Base-by-base conservation (phyloP, 2,113 vertebrate genomes). In the Caranx melampygus region DNA sequence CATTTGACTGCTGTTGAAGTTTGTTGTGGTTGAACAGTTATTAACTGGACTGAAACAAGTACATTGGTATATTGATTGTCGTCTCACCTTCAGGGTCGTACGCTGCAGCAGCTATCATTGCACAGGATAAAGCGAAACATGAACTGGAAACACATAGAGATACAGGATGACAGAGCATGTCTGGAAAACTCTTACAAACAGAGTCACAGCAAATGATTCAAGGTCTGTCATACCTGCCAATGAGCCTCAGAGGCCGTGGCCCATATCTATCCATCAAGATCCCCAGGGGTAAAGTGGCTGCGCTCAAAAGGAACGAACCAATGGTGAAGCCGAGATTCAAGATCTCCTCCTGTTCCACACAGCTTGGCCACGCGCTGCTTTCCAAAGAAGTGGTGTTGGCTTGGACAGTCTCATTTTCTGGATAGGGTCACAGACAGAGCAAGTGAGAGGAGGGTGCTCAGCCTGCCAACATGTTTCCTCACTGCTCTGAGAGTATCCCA, bases 241-340 rank as follows among this genome's bases (percentile, higher is more conserved):
- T 6, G 67, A 97, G 93, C 35, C 96, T 93, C 4, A 96, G 78
- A 0, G 96, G 96, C 15, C 97, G 93, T 4, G 97, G 96, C 0
- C 97, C 97, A 3, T 84, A 95, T 71, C 77, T 93, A 79, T 95
- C 94, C 94, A 95, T 95, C 59, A 94, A 49, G 59, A 95, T 83
- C 0, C 94, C 94, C 9, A 95, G 78, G 0, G 97, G 97, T 60
- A 97, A 88, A 0, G 97, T 97, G 74, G 96, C 92, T 3, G 96
- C 96, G 0, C 97, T 97, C 51, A 97, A 92, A 71, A 97, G 89
- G 54, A 97, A 97, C 3, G 97, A 97, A 35, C 97, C 97, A 0
- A 97, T 96, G 49, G 96, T 97, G 83, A 97, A 97, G 75, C 96
- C 96, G 35, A 97, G 90, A 55, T 96, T 97, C 54, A 97, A 87